These are phyloP conservation scores for Mirza zaza DNA, from an alignment of 2,113 vertebrate species.

Conservation along the genomic window DNA sequence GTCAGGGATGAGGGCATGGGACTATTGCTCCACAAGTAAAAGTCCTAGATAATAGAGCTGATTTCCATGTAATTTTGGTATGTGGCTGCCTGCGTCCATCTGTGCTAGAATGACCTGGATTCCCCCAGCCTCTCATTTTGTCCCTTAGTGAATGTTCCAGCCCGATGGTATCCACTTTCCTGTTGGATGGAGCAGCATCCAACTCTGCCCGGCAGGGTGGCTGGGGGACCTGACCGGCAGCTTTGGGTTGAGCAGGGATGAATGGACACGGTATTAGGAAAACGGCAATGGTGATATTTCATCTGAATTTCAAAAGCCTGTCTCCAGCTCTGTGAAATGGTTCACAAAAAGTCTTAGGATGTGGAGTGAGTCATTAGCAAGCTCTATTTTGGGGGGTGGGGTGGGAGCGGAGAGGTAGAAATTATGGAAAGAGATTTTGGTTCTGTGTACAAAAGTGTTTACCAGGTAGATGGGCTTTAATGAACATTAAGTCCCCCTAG, in stretches of 20 bases:
- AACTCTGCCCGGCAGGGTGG: not conserved
- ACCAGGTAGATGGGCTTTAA: not conserved
- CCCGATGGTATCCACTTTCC: no score
- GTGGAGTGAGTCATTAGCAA: not conserved
- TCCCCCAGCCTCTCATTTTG: not conserved
- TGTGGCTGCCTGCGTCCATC: not conserved
- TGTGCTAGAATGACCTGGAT: not conserved
- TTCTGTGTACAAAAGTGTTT: not conserved
- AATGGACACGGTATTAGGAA: not conserved
- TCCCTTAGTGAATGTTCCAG: fast-evolving
- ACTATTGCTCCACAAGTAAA: not conserved
- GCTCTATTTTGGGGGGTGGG: not conserved
- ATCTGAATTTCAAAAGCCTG: constrained; percentile 24
- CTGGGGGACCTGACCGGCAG: no score
- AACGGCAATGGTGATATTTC: not conserved
- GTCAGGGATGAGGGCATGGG: not conserved
- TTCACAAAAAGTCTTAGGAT: not conserved
- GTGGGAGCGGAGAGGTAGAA: not conserved
- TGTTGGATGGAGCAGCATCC: not conserved
- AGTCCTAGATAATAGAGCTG: not conserved
- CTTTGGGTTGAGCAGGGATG: not conserved
- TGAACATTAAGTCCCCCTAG: not conserved
- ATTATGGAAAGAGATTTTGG: not conserved
- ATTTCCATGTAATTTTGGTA: not conserved
- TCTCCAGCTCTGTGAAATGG: not conserved